Evolutionary conservation across 2,113 vertebrate species (phyloP), one percentile per base, ranked within the genome.

Genomic region (Neomonachus schauinslandi): DNA sequence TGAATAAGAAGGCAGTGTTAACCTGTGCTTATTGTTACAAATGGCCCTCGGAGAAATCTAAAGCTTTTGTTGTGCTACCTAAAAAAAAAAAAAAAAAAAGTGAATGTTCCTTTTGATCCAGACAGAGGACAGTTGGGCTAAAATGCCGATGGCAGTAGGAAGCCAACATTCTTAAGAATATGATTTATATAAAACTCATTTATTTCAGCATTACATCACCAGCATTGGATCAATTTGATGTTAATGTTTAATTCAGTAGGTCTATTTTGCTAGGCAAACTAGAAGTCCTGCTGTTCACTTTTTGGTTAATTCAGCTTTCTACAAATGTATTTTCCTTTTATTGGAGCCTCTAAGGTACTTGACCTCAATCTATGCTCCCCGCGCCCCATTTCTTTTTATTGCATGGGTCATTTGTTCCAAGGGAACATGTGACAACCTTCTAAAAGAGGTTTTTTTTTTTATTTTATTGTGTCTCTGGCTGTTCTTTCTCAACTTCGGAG

Each of bases 21-120:
- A 91, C 96, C 96, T 98, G 91, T 67, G 85, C 85, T 95, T 97
- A 97, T 97, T 98, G 96, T 97, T 95, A 96, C 86, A 98, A 91
- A 94, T 98, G 74, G 97, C 96, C 94, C 94, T 93, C 96, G 94
- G 89, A 97, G 76, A 97, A 98, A 95, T 86, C 39, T 3, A 87
- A 94, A 95, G 74, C 39, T 97, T 92, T 71, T 93, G 69, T 89
- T 72, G 42, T 92, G 87, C 96, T 96, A 59, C 93, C 71, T 79
- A 98, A 96, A 81, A 84, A 85, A 98, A 82, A 42, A 42, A 42
- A 46, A 46, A 46, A 46, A 46, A 46, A 46, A 46, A 1, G 7
- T 9, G 94, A 93, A 55, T 96, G 51, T 63, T 76, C 90, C 96
- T 89, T 98, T 96, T 97, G 94, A 98, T 96, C 39, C 55, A 93